phyloP scores from a whole-genome alignment of 2,113 vertebrate genomes.

The Varanus komodoensis region DNA sequence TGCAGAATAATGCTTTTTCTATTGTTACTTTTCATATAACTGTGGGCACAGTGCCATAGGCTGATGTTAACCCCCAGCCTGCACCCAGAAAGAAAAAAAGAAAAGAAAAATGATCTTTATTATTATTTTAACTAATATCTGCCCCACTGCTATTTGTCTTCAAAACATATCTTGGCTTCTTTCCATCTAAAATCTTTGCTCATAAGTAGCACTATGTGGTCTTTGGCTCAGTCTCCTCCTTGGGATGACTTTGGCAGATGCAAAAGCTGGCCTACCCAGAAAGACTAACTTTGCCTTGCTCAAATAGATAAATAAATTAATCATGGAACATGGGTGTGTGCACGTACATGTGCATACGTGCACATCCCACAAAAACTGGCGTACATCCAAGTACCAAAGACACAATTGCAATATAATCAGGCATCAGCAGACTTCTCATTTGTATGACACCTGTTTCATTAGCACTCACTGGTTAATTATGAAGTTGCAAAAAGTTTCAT shows the following conservation, averaged over 20 bases:
- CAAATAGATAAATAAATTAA: constrained; percentile 1
- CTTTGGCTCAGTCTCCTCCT: constrained; percentile 43
- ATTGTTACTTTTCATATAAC: constrained; percentile 40
- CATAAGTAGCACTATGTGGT: constrained; percentile 32
- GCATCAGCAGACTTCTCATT: neutral
- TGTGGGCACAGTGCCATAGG: constrained; percentile 37
- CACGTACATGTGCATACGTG: no score
- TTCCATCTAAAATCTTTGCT: constrained; percentile 57
- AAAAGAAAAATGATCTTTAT: constrained; percentile 36
- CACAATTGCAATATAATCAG: neutral
- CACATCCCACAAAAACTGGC: neutral
- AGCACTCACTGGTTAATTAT: neutral
- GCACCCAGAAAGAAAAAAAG: neutral
- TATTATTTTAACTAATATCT: constrained; percentile 52
- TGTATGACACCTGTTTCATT: neutral
- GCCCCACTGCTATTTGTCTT: constrained; percentile 44
- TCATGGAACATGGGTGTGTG: constrained; percentile 7
- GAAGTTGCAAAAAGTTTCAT: neutral
- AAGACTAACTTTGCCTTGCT: no score
- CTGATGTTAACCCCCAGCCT: constrained; percentile 33
- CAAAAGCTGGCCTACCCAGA: constrained; percentile 30
- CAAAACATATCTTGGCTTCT: constrained; percentile 59
- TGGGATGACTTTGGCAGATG: constrained; percentile 55
- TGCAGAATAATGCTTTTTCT: constrained; percentile 42
- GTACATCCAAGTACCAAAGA: neutral